Evolutionary conservation across 2,797 vertebrate genomes (phyloP), one percentile per base, ranked within the genome.

Genomic region (Choloepus didactylus): DNA sequence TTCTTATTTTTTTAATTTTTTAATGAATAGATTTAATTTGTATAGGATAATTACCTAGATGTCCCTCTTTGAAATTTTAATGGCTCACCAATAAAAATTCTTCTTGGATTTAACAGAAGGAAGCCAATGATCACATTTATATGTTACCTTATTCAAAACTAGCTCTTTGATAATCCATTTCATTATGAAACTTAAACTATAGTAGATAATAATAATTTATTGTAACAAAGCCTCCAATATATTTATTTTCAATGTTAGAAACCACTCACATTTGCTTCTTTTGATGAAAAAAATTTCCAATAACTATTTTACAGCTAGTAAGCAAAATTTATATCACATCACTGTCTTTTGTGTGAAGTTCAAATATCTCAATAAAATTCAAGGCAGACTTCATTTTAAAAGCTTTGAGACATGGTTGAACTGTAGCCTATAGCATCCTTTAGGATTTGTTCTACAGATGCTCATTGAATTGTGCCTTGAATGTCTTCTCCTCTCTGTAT

Each of bases 1-100:
- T 73, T 95, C n/a, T 85, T 38, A 77, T 8, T 89, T 91, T 41
- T 92, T 91, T 94, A 84, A 90, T 59, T 93, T 23, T 64, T 31
- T 87, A 89, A 82, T 89, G 70, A 41, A 89, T 93, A 91, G 72
- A n/a, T 49, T 97, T 92, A 59, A 94, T 90, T 87, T 73, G 31
- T 94, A 27, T 7, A 69, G 6, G 23, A 56, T 94, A 88, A 93
- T 86, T 89, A 90, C 35, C 29, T 87, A n/a, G 15, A 56, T 91
- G 49, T 1, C 31, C 87, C 87, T 87, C 25, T 67, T 95, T 67
- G 38, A 91, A 93, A 82, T 95, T 94, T 94, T 83, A 87, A 29
- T 84, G 8, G 41, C 16, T 76, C 93, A 95, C 64, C 25, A 67
- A 9, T 81, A 83, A 21, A 82, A 87, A 72, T 73, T 91, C 2